Base-by-base conservation (phyloP, 2,888 invertebrate genomes). In the Xylophagus ater region DNA sequence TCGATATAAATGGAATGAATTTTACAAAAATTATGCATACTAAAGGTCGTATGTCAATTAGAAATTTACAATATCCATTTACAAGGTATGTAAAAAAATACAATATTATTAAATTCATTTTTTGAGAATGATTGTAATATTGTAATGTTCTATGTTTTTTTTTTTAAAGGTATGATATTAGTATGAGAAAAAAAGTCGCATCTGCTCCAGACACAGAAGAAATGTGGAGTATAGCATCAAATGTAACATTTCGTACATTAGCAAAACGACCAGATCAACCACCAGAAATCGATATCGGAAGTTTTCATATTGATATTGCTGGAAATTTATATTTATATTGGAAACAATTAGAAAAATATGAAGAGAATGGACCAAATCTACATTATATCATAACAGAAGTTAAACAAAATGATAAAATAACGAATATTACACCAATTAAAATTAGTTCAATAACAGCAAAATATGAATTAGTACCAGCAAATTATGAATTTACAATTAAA, bases 281-380 rank as follows among this genome's bases (percentile, higher is more conserved):
- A 21, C 88, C 88, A 1, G 70, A 70, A 35, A 75, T 78, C 4
- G 75, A 76, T 46, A 67, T 75, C 12, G 87, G 88, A 26, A 79
- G 81, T 53, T 88, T 86, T 57, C 75, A 81, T 57, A 70, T 78
- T 47, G 65, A 69, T 14, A 60, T 64, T 25, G 69, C 69, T 43
- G 68, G 79, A 46, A 71, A 76, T 37, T 67, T 85, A 28, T 75
- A 76, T 56, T 65, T 88, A 15, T 88, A 86, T 58, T 89, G 88
- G 87, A 77, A 82, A 55, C 73, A 78, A 47, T 70, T 88, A 35
- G 72, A 74, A 14, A 69, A 71, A 30, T 71, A 72, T 54, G 70
- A 78, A 49, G 72, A 79, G 51, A 85, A 85, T 54, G 88, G 86
- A 14, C 73, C 74, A 5, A 71, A 80, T 53, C 85, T 88, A 53